Conservation (phyloP, 2,797 vertebrate genomes). For the Gymnoscopelus braueri region DNA sequence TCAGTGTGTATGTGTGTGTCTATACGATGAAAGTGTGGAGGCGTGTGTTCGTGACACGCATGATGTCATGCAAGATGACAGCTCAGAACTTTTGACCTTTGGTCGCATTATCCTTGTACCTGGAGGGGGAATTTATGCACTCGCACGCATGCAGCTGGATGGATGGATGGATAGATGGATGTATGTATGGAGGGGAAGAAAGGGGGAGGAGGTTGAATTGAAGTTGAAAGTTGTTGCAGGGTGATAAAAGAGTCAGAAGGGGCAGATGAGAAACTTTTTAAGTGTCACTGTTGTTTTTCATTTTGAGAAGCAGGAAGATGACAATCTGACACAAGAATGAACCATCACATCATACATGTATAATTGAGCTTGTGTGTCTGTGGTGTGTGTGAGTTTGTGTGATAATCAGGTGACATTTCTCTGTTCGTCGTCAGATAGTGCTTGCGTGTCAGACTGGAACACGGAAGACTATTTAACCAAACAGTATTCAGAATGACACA, state of each 20-base stretch:
- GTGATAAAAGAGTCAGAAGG: too few relatives aligned
- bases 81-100: constrained; percentile 72
- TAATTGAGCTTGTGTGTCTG: background rate
- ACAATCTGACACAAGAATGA: background rate
- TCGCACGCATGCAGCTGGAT: constrained; percentile 27
- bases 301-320: background rate
- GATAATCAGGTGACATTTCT: background rate
- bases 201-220: background rate
- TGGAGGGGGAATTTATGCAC: constrained; percentile 29
- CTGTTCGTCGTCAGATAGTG: too few relatives aligned
- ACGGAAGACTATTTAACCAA: constrained; percentile 52
- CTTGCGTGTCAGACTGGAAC: constrained; percentile 21
- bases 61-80: constrained; percentile 76
- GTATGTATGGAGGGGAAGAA: constrained; percentile 16
- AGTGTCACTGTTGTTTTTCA: background rate
- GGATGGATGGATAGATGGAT: constrained; percentile 17
- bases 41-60: constrained; percentile 56
- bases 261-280: background rate
- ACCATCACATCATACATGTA: background rate
- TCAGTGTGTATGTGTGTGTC: constrained; percentile 35
- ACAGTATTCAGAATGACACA: constrained; percentile 67
- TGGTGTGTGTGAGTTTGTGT: background rate
- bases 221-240: background rate
- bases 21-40: constrained; percentile 52
- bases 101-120: constrained; percentile 56